Evolutionary conservation across 2,888 invertebrate species (phyloP), one percentile per base, ranked within the genome.

Genomic region (Frankliniella intonsa): DNA sequence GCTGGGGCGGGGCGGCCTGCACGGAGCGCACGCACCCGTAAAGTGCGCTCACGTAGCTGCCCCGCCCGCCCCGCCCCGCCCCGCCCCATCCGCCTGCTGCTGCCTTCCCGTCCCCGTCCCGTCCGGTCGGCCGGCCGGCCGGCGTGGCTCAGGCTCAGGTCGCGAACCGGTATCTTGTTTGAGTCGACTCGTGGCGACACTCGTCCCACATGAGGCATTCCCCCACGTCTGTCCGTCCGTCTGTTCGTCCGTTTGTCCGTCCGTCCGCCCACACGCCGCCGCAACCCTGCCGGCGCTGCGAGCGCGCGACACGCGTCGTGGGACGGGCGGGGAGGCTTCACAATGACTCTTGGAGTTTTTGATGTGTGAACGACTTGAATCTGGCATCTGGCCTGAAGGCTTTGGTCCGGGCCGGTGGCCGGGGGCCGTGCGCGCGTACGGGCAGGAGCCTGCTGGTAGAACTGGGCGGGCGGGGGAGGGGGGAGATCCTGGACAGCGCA

Each of bases 91-190:
- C 17, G 7, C 62, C 62, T n/a, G 7, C 62, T 62, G 62, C 55
- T 55, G 55, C 55, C 2, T 51, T 12, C 51, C 51, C 51, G n/a
- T n/a, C n/a, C n/a, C n/a, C n/a, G n/a, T n/a, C n/a, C n/a, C n/a
- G n/a, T n/a, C n/a, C 38, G 5, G 38, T 5, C 5, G 38, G 38
- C 38, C 38, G 38, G 38, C 38, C 38, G 38, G 5, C 38, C 38
- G 38, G 38, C 38, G 38, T 38, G 38, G 38, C 38, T 38, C 38
- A 62, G 38, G 38, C 38, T 38, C 38, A 62, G 62, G 62, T 62
- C 62, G 69, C 69, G 69, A 76, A 76, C 69, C 69, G 69, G 69
- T 76, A 76, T 76, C 69, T 76, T 76, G 69, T 76, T 76, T 76
- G 69, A 76, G 25, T 38, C 38, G 69, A 76, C 69, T 76, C 69